Conservation (phyloP, 1,140 invertebrate genomes). For the Aphaenogaster floridana region DNA sequence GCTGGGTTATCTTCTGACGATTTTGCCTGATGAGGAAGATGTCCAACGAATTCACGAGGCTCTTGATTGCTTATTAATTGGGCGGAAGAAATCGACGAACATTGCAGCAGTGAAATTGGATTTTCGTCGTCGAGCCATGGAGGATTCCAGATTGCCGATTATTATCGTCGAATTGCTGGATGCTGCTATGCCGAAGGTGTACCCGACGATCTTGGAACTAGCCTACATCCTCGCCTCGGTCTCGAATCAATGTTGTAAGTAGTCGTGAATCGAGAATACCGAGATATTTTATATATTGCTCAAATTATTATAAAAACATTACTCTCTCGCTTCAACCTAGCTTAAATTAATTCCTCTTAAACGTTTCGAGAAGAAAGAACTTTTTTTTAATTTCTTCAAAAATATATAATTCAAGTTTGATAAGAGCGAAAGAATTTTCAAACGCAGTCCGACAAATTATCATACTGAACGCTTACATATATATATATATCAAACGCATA, state of each 20-base stretch:
- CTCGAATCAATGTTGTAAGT: conserved; percentile 77
- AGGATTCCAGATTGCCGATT: conserved; percentile 75
- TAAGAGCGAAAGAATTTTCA: not conserved
- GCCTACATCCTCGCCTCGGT: conserved; percentile 69
- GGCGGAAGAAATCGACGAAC: conserved; percentile 11
- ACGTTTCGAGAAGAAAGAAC: not conserved
- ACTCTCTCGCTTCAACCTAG: not conserved
- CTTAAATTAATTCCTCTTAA: conserved; percentile 18
- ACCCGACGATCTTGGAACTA: conserved; percentile 72
- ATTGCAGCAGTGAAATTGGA: conserved; percentile 70
- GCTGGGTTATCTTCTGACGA: conserved; percentile 74
- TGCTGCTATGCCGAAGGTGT: conserved; percentile 57
- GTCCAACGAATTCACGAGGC: conserved; percentile 62
- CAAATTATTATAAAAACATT: conserved; percentile 37
- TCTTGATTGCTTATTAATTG: conserved; percentile 70
- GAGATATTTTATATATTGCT: not conserved
- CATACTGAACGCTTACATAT: not conserved
- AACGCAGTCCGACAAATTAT: not conserved
- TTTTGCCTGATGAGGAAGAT: conserved; percentile 68
- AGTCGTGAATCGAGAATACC: not conserved
- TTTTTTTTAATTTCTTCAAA: not conserved
- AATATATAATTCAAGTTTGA: not conserved
- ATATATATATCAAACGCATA: not conserved
- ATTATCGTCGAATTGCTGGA: conserved; percentile 69
- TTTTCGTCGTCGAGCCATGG: conserved; percentile 64